Base-by-base conservation (phyloP, 2,797 vertebrate species). In the Linurgus olivaceus region DNA sequence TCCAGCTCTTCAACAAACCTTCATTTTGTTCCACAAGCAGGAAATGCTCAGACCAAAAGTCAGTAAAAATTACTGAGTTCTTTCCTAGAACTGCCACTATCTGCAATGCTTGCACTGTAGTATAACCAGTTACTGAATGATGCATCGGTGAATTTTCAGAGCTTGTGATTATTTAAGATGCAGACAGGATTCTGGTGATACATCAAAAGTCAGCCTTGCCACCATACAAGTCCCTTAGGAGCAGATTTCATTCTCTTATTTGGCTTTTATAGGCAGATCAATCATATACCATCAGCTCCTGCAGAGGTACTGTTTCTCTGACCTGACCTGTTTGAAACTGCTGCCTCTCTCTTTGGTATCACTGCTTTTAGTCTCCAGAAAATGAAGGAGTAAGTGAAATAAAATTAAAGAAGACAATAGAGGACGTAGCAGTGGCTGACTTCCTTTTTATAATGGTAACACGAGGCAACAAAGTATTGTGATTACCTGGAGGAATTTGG, bases 251-350 rank as follows among this genome's bases (percentile, higher is more conserved):
- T 85, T 92, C 55, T 91, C 80, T 66, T 44, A 87, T 91, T 76
- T 82, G 67, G 63, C 63, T 93, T 95, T 95, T 92, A 73, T 63
- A 94, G 37, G 62, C 81, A 94, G 74, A 95, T 88, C 65, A 86
- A 81, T 95, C 92, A 81, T 23, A 13, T 6, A 65, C 48, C 26
- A 91, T 70, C 51, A 78, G n/a, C 35, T 94, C 33, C 44, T 40
- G 44, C 20, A 80, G 47, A 90, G 11, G 31, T 29, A 66, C 7
- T 73, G 55, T 55, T 78, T 83, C 63, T 86, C 75, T 74, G 61
- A 68, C 42, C 55, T 17, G 47, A 92, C 55, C 42, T 86, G 17
- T 66, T 55, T 66, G 74, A 79, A 84, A 80, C n/a, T 48, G 44
- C 38, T 62, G 55, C 51, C 52, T 84, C 55, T 62, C 47, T 80